Base-by-base conservation (phyloP, 2,888 invertebrate species). In the Siphlonurus alternatus region DNA sequence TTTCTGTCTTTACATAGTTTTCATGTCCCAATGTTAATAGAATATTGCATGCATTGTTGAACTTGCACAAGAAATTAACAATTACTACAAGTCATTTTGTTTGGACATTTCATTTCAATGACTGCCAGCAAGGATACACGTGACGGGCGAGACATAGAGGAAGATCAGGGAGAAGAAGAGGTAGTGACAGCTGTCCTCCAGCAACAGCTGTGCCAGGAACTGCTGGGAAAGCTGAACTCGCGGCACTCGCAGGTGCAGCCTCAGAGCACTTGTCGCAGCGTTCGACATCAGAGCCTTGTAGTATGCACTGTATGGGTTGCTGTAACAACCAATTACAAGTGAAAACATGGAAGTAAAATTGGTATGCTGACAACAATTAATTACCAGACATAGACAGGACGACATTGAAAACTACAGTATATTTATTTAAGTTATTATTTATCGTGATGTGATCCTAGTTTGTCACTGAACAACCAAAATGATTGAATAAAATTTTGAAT, bases 131-230 rank as follows among this genome's bases (percentile, higher is more conserved):
- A 87, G 87, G 87, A 87, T 90, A 93, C 93, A 80, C 69, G 94
- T 85, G 63, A 93, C 86, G 24, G 98, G 95, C 65, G 87, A 80
- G 51, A 89, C 88, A 75, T 90, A 93, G 72, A 97, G 82, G 76
- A 99, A 99, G 73, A 98, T 92, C 70, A 96, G 78, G 60, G 95
- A 93, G 77, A 89, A 99, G 78, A 98, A 87, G 68, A 99, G 80
- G 74, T 99, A 99, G 75, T 99, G 99, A 67, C 93, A 95, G 71
- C 95, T 94, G 77, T 93, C 93, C 76, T 99, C 98, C 23, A 87
- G 75, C 71, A 93, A 80, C 69, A 98, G 78, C 62, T 83, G 78
- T 5, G 84, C 82, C 66, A 97, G 77, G 76, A 95, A 98, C 74
- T 91, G 89, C 67, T 89, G 80, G 38, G 85, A 89, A 64, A 97